phyloP scores from a whole-genome alignment of 1,140 invertebrate genomes.

The Drosophila nannoptera region DNA sequence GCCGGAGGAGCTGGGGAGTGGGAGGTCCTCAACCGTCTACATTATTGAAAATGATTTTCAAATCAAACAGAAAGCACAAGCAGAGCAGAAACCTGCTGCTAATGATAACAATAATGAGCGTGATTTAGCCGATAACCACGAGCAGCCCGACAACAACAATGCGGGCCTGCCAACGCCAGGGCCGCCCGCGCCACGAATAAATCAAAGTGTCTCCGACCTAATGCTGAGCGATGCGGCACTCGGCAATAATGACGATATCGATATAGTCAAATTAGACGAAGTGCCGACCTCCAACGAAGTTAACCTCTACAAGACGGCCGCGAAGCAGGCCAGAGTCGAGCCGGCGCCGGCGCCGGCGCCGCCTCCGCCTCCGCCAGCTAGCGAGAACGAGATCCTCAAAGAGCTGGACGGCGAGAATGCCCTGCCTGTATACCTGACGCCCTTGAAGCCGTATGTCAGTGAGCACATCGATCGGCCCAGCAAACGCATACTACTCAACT shows the following conservation, averaged over 20 bases:
- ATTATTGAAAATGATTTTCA: slow-evolving; percentile 74
- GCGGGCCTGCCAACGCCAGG: slow-evolving; percentile 11
- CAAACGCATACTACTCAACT: slow-evolving; percentile 72
- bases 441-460: slow-evolving; percentile 65
- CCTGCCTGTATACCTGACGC: slow-evolving; percentile 25
- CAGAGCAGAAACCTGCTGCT: slow-evolving; percentile 49
- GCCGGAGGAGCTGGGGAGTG: slow-evolving; percentile 2
- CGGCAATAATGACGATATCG: slow-evolving; percentile 62
- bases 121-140: slow-evolving; percentile 75
- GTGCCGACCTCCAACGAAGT: slow-evolving; percentile 41
- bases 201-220: slow-evolving; percentile 44
- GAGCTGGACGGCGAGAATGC: slow-evolving; percentile 12
- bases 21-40: slow-evolving; percentile 26
- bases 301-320: slow-evolving; percentile 55
- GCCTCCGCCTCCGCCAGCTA: slow-evolving; percentile 10
- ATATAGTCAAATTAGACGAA: slow-evolving; percentile 72
- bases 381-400: slow-evolving; percentile 64
- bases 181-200: slow-evolving; percentile 44
- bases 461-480: slow-evolving; percentile 58
- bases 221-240: slow-evolving; percentile 69
- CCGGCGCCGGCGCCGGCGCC: neutral
- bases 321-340: slow-evolving; percentile 7
- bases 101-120: slow-evolving; percentile 77
- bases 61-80: slow-evolving; percentile 53
- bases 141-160: slow-evolving; percentile 41